Evolutionary conservation across 2,797 vertebrate species (phyloP).

Genomic region (Phrynocephalus vlangalii): DNA sequence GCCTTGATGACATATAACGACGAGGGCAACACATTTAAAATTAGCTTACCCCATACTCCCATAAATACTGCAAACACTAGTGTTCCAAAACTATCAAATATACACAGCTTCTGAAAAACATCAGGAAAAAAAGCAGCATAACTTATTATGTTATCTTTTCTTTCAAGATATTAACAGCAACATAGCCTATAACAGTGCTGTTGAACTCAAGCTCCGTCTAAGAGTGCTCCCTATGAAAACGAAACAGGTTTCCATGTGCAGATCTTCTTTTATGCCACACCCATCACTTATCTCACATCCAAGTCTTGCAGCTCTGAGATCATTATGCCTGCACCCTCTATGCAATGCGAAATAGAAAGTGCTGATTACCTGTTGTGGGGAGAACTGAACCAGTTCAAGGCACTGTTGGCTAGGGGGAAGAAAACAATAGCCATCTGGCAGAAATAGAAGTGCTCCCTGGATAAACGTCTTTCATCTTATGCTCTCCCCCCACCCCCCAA

Average conservation of each 20-base stretch:
- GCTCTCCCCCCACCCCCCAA: no score
- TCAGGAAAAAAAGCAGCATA: constrained; percentile 36
- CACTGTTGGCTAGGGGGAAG: not conserved
- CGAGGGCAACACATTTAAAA: constrained; percentile 12
- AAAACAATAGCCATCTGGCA: not conserved
- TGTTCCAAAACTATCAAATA: constrained; percentile 96
- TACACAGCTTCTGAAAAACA: constrained; percentile 88
- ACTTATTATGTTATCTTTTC: rapidly evolving
- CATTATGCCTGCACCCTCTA: not conserved
- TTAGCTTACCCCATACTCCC: constrained; percentile 92
- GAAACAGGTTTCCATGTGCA: not conserved
- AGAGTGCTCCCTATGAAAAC: not conserved
- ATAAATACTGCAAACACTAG: constrained; percentile 96
- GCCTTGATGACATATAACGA: no score
- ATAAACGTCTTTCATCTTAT: no score
- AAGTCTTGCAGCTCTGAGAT: not conserved
- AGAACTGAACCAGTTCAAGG: not conserved
- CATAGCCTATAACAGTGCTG: not conserved
- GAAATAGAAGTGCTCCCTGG: not conserved
- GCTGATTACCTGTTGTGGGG: not conserved
- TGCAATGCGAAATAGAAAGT: not conserved
- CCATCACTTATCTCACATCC: not conserved
- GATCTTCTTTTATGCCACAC: not conserved
- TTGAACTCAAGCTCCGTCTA: not conserved
- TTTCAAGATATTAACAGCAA: constrained; percentile 18